Conservation (phyloP, 2,797 vertebrate species). For the Halcyon smyrnensis region DNA sequence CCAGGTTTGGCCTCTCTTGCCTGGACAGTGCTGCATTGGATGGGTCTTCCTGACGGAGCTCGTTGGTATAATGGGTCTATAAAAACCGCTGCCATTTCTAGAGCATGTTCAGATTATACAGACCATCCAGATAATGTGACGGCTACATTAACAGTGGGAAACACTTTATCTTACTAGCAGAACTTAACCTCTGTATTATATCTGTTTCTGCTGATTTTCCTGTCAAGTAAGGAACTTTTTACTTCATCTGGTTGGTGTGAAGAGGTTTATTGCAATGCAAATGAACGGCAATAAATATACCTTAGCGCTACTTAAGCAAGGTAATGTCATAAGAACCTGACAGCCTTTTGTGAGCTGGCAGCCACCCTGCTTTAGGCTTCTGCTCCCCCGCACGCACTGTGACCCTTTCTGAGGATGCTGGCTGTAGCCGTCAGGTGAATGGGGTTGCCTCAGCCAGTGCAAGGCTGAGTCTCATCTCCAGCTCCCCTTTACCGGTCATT, state of each 20-base stretch:
- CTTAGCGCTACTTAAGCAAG: not conserved
- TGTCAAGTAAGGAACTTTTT: not conserved
- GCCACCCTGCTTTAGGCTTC: not conserved
- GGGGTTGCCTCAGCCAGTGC: not conserved
- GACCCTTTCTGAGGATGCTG: not conserved
- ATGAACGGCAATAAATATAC: not conserved
- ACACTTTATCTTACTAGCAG: fast-evolving
- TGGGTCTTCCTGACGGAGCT: slow-evolving; percentile 41
- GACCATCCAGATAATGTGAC: not conserved
- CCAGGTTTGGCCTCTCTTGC: not conserved
- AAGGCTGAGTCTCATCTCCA: not conserved
- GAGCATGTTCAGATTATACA: not conserved
- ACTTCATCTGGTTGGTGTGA: not conserved
- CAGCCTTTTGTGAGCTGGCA: not conserved
- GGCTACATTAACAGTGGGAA: not conserved
- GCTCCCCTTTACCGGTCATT: not conserved
- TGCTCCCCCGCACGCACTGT: not conserved
- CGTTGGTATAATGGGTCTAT: not conserved
- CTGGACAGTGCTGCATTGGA: not conserved
- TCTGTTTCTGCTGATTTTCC: slow-evolving; percentile 5
- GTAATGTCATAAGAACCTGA: not conserved
- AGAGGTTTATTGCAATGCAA: not conserved
- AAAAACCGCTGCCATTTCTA: slow-evolving; percentile 8
- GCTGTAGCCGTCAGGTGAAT: not conserved
- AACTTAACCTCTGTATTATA: not conserved